Conservation (phyloP, 2,113 vertebrate genomes). For the Ramphastos sulfuratus region DNA sequence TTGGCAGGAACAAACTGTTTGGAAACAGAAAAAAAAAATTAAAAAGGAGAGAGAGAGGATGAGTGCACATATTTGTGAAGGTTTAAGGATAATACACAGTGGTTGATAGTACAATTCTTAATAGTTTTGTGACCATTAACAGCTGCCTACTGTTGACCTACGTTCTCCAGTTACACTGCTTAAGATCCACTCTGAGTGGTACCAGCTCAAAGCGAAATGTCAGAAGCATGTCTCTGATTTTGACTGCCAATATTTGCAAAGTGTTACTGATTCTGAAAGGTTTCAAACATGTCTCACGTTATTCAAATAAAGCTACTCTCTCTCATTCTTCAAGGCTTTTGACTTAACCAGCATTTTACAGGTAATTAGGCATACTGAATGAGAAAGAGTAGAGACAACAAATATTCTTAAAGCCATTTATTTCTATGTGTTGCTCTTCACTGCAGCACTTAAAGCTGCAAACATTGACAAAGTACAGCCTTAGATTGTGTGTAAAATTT, state of each 20-base stretch:
- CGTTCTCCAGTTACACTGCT: not conserved
- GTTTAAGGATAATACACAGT: not conserved
- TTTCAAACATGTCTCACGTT: not conserved
- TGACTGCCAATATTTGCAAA: conserved; percentile 13
- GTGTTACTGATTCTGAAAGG: not conserved
- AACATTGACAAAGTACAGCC: not conserved
- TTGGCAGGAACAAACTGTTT: not conserved
- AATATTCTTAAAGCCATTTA: not conserved
- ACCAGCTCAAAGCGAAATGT: not conserved
- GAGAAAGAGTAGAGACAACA: not conserved
- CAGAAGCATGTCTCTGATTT: not conserved
- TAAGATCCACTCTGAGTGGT: not conserved
- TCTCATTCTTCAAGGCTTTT: not conserved
- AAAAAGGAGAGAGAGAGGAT: not conserved
- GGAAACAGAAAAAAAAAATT: not conserved
- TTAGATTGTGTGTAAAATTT: not conserved
- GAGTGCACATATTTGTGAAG: not conserved
- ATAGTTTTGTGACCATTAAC: not conserved
- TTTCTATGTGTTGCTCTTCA: not conserved
- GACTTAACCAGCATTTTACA: not conserved
- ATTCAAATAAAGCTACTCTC: not conserved
- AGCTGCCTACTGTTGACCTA: not conserved
- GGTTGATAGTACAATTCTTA: not conserved
- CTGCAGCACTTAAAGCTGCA: not conserved
- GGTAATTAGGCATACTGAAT: not conserved